Conservation (phyloP, 2,888 invertebrate species). For the Tenthredo notha region DNA sequence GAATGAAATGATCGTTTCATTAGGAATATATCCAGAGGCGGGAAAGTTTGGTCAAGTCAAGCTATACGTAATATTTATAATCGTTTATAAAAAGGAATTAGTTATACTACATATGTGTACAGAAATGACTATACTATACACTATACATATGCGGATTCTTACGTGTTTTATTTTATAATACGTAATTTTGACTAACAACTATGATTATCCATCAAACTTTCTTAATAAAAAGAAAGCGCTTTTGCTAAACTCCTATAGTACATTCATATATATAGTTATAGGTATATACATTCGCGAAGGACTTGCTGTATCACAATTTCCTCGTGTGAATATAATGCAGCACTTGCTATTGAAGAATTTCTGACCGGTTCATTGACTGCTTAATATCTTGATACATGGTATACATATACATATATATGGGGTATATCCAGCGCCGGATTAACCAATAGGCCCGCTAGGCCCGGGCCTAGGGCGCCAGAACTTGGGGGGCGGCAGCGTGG, state of each 20-base stretch:
- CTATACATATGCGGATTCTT: neutral
- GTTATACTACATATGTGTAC: neutral
- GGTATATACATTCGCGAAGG: neutral
- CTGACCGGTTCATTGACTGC: slow-evolving; percentile 7
- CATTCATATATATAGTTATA: neutral
- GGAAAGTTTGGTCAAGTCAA: neutral
- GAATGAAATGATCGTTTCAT: neutral
- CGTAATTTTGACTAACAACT: neutral
- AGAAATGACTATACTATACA: neutral
- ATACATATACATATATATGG: neutral
- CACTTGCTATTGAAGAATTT: slow-evolving; percentile 10
- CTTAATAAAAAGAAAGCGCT: slow-evolving; percentile 13
- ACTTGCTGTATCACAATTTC: neutral
- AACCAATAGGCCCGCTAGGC: too few species aligned
- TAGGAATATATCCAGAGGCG: neutral
- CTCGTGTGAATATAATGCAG: neutral
- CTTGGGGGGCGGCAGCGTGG: too few species aligned
- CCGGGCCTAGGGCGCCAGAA: too few species aligned
- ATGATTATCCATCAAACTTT: neutral
- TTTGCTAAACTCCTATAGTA: neutral
- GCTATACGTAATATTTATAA: neutral
- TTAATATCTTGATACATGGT: slow-evolving; percentile 10
- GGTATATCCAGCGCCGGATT: too few species aligned
- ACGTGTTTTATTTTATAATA: slow-evolving; percentile 22
- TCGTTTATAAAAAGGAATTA: neutral